Evolutionary conservation across 2,888 invertebrate genomes (phyloP), one percentile per base, ranked within the genome.

Genomic region (Heliothis peltigera): DNA sequence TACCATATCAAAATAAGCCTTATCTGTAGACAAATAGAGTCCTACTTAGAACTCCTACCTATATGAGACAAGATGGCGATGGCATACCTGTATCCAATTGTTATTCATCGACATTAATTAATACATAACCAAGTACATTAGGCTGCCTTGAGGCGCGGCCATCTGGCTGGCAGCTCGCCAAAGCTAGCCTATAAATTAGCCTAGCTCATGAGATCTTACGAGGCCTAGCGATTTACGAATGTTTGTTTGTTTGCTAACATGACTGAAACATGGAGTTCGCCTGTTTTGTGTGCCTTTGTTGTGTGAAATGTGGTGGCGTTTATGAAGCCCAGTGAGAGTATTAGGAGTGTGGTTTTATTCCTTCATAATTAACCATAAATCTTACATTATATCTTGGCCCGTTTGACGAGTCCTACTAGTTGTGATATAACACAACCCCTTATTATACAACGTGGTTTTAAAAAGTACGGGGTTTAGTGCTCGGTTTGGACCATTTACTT

Each of bases 141-240:
- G 54, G 44, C 25, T 53, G 74, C 67, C 56, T 73, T 56, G 67
- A 55, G 52, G 4, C 48, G 49, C 18, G 7, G 43, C 64, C 76
- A 71, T 56, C 55, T 62, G 74, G 52, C 53, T 74, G 74, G 78
- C 74, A 46, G 5, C 17, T 1, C 17, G 74, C 74, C 78, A 77
- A 64, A 25, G 21, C 39, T 15, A 47, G 39, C 35, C 42, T 58
- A 59, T 51, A 55, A 53, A 71, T 56, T 49, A 35, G 22, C 49
- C 35, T 39, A 56, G 46, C 49, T 60, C 54, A 60, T 56, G 48
- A 60, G 56, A 54, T 56, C 42, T 49, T 42, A 28, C 53, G 43
- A 65, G 55, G 55, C 21, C 49, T 39, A 56, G 46, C 28, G 28
- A 55, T 39, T 59, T 21, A 5, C 4, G 22, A 39, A 48, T 49